Base-by-base conservation (phyloP, 2,888 invertebrate genomes). In the Eupithecia pulchellata region DNA sequence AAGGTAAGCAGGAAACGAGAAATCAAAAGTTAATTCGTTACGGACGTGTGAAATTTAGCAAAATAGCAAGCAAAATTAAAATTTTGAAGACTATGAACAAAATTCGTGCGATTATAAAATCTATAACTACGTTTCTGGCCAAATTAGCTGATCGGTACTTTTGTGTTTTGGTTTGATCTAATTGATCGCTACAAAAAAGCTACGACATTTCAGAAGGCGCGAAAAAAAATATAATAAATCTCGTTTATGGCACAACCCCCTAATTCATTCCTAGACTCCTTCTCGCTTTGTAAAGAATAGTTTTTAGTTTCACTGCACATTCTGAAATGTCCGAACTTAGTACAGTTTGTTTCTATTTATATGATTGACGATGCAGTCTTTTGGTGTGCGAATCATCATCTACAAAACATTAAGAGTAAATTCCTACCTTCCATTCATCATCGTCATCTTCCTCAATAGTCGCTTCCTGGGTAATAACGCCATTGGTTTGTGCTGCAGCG, bases 381-480 rank as follows among this genome's bases (percentile, higher is more conserved):
- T n/a, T 47, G 3, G 32, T 32, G 42, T 32, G 65, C 32, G 61
- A 9, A 30, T 55, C 30, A 61, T 36, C 30, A 17, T 52, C 30
- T 29, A 61, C 27, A 29, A 29, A 63, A 25, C 17, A 32, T 34
- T 17, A 57, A n/a, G 17, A 47, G 20, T 47, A 4, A 11, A 52
- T 11, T 52, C 11, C 11, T 67, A 75, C 96, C 95, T 96, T 96
- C 97, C 97, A 97, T 77, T 96, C 96, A 81, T 95, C 95, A 82
- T 96, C 96, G 71, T 91, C 93, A 34, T 93, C 92, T 77, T 95
- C 94, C 61, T 90, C 91, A 67, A 91, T 89, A 17, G 88, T 85
- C 76, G 87, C 91, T 70, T 95, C 91, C 27, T 80, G 87, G 4
- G 82, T 75, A 36, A 89, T 82, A 68, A 93, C 90, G 63, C 95